Conservation (phyloP, 2,113 vertebrate genomes). For the Rhinopomastus cyanomelas region DNA sequence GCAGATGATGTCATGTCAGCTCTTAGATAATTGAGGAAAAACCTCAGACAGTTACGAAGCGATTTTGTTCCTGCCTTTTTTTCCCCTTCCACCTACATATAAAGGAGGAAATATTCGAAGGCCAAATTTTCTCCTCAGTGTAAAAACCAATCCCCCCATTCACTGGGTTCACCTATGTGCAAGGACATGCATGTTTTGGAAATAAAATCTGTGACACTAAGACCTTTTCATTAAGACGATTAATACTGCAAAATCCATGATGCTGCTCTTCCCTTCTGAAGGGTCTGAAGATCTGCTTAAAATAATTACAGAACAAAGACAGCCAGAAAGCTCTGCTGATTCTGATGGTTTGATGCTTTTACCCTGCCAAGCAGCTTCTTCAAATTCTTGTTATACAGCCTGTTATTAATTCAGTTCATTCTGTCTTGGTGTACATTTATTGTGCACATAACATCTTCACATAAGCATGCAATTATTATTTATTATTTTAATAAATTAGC, state of each 20-base stretch:
- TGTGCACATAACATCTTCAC: neutral
- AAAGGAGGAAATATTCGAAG: too few relatives aligned
- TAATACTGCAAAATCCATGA: neutral
- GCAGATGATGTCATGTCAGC: conserved; percentile 29
- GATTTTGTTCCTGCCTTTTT: neutral
- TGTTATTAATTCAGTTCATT: neutral
- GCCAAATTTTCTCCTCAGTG: too few relatives aligned
- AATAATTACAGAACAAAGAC: conserved; percentile 1
- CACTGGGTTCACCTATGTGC: too few relatives aligned
- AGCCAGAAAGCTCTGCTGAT: neutral
- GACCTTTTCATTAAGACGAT: neutral
- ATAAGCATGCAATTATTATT: too few relatives aligned
- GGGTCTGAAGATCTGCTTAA: neutral
- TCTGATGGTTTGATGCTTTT: neutral
- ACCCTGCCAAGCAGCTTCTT: neutral
- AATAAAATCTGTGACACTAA: too few relatives aligned
- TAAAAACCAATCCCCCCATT: too few relatives aligned
- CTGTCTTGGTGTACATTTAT: neutral
- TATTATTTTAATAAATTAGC: neutral
- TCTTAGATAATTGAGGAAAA: conserved; percentile 18
- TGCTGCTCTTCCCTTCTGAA: too few relatives aligned
- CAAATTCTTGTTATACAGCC: neutral
- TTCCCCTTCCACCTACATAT: too few relatives aligned
- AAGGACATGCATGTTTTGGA: too few relatives aligned
- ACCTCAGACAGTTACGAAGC: neutral